Conservation (phyloP, 2,113 vertebrate genomes). For the Amphiprion ocellaris region DNA sequence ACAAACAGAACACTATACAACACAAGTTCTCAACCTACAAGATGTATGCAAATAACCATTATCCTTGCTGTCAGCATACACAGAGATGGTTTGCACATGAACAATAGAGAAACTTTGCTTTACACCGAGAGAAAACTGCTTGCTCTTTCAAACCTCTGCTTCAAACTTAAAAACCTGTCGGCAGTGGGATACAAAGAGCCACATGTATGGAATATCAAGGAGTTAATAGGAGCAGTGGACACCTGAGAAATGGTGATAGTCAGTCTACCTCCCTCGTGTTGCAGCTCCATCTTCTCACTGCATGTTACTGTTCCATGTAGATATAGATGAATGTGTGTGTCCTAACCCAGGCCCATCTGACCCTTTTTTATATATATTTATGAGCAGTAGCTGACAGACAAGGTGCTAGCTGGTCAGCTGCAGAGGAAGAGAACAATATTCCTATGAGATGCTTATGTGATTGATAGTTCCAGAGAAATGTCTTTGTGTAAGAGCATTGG, state of each 20-base stretch:
- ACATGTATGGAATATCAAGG: constrained; percentile 53
- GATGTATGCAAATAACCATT: neutral
- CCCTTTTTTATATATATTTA: constrained; percentile 10
- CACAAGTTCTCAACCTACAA: constrained; percentile 5
- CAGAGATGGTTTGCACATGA: constrained; percentile 14
- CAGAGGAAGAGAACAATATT: constrained; percentile 20
- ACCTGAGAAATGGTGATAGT: constrained; percentile 30
- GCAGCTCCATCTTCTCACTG: constrained; percentile 48
- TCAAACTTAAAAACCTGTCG: constrained; percentile 2
- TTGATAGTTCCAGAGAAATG: constrained; percentile 17
- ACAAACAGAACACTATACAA: neutral
- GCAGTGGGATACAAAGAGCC: constrained; percentile 27
- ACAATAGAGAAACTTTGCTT: neutral
- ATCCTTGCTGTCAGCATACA: constrained; percentile 7
- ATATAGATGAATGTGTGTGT: constrained; percentile 44
- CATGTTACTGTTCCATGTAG: constrained; percentile 37
- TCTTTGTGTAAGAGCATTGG: constrained; percentile 5
- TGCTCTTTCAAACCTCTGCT: neutral
- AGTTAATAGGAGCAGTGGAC: constrained; percentile 28
- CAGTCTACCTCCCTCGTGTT: constrained; percentile 49
- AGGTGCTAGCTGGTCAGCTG: constrained; percentile 20
- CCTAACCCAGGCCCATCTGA: constrained; percentile 1
- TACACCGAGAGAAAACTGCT: neutral
- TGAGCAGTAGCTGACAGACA: constrained; percentile 27
- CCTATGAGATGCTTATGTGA: constrained; percentile 18